Evolutionary conservation across 2,113 vertebrate species (phyloP).

Genomic region (Catharus bicknelli): DNA sequence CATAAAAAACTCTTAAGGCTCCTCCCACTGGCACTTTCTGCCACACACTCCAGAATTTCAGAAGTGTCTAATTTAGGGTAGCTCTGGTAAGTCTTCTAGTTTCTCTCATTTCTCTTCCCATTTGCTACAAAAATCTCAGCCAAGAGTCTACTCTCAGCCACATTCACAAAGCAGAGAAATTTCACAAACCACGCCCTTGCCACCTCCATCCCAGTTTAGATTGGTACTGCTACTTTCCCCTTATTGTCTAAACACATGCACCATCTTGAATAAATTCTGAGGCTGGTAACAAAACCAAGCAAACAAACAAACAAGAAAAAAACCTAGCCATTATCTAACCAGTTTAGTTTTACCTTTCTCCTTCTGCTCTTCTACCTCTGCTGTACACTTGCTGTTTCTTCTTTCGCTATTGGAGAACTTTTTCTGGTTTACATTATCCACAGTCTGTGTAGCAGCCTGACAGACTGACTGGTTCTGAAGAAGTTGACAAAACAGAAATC

Average conservation of each 20-base stretch:
- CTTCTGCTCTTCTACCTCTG: constrained; percentile 73
- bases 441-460: constrained; percentile 69
- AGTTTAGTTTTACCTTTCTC: constrained; percentile 71
- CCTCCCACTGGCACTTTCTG: neutral
- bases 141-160: neutral
- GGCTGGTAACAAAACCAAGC: neutral
- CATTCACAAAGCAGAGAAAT: neutral
- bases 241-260: neutral
- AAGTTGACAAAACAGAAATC: constrained; percentile 18
- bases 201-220: neutral
- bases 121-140: neutral
- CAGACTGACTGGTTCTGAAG: constrained; percentile 70
- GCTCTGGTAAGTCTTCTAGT: neutral
- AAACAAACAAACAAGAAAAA: neutral
- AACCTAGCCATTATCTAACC: neutral
- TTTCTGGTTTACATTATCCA: constrained; percentile 64
- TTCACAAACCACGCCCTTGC: neutral
- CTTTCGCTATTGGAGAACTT: constrained; percentile 65
- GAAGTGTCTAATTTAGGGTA: neutral
- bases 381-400: constrained; percentile 70
- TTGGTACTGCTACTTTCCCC: neutral
- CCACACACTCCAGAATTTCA: neutral
- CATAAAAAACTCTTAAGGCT: neutral
- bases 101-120: neutral
- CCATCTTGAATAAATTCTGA: neutral